Percentiles rank a stretch among this genome's conserved stretches.
Evolutionary conservation across 2,888 invertebrate species (phyloP).

Genomic region (Mycalesis mineus): DNA sequence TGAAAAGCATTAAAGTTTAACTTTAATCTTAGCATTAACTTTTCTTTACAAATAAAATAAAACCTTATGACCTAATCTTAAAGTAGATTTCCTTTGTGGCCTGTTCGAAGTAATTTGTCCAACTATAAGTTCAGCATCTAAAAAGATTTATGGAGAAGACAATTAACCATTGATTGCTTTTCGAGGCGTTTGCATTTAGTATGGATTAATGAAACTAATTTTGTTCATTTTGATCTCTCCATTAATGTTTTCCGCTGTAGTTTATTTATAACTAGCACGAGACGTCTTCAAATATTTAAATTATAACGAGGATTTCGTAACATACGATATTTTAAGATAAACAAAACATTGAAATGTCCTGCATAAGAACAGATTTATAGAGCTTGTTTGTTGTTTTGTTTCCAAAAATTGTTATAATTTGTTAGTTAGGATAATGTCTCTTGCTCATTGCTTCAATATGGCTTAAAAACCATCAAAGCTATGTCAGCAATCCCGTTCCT

Average conservation of each 20-base stretch:
- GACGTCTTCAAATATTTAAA: not conserved
- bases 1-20: slow-evolving; percentile 18
- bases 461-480: no score
- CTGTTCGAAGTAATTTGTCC: slow-evolving; percentile 23
- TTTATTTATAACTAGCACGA: not conserved
- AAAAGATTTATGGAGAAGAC: slow-evolving; percentile 54
- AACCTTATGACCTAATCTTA: not conserved
- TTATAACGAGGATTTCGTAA: no score
- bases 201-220: slow-evolving; percentile 48
- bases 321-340: no score
- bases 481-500: no score
- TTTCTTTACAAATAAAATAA: not conserved
- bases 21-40: not conserved
- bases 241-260: slow-evolving; percentile 14
- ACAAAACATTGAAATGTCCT: no score
- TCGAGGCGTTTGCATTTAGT: slow-evolving; percentile 47
- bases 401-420: no score
- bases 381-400: no score
- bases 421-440: no score
- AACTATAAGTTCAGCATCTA: slow-evolving; percentile 34
- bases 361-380: no score
- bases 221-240: slow-evolving; percentile 21
- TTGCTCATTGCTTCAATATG: no score
- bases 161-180: slow-evolving; percentile 57
- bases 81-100: slow-evolving; percentile 7